Percentiles rank a stretch among this genome's conserved stretches.
phyloP scores from a whole-genome alignment of 2,888 invertebrate genomes.

The Meganola albula region DNA sequence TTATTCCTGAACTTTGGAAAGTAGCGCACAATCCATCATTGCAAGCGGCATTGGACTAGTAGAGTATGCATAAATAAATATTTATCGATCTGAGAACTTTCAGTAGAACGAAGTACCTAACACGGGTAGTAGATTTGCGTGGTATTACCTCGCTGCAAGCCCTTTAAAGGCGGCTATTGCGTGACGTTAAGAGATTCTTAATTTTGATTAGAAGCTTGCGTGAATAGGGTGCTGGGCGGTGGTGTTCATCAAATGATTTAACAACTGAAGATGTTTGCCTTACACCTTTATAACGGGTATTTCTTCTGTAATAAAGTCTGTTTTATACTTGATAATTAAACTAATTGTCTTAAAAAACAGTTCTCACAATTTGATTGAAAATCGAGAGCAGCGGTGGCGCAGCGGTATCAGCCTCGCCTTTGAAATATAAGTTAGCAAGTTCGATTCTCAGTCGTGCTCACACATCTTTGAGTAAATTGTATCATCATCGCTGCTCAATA shows the following conservation, averaged over 20 bases:
- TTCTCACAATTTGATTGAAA: too few species aligned
- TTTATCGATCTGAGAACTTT: conserved; percentile 50
- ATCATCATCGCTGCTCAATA: too few species aligned
- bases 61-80: conserved; percentile 56
- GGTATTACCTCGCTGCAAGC: conserved; percentile 23
- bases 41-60: conserved; percentile 38
- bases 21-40: conserved; percentile 36
- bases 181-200: conserved; percentile 60
- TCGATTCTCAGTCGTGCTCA: too few species aligned
- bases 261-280: conserved; percentile 48
- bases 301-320: too few species aligned
- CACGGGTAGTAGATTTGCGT: conserved; percentile 21
- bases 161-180: conserved; percentile 44
- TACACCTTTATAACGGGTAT: conserved; percentile 30
- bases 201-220: conserved; percentile 64
- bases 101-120: conserved; percentile 28
- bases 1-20: conserved; percentile 7
- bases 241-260: conserved; percentile 58
- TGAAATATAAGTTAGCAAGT: too few species aligned
- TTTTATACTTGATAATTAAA: too few species aligned
- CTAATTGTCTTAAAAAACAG: too few species aligned
- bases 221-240: conserved; percentile 46
- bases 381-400: too few species aligned
- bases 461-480: too few species aligned
- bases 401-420: too few species aligned